Conservation (phyloP, 2,113 vertebrate species). For the Albula glossodonta region DNA sequence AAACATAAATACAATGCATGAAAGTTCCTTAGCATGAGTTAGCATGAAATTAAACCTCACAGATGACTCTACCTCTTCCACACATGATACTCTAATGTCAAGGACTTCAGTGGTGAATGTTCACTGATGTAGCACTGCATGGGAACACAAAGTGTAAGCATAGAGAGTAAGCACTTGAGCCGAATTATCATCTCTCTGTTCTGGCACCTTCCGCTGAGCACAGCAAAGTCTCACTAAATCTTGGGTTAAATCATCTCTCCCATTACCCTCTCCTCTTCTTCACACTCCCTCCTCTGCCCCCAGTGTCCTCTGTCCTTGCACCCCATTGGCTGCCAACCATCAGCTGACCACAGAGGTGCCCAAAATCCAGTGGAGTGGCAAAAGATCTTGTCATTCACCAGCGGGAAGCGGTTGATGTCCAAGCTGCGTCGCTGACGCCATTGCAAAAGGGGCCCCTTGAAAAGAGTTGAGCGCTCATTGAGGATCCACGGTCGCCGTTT, state of each 20-base stretch:
- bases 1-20: no score
- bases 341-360: conserved; percentile 62
- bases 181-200: conserved; percentile 38
- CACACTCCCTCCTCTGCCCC: conserved; percentile 44
- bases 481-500: conserved; percentile 44
- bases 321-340: conserved; percentile 65
- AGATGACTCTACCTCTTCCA: background rate
- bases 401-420: conserved; percentile 49
- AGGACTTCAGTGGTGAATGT: conserved; percentile 19
- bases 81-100: background rate
- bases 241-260: conserved; percentile 60
- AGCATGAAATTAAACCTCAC: background rate
- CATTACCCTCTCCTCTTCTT: conserved; percentile 51
- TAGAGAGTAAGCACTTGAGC: conserved; percentile 65
- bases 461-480: conserved; percentile 45
- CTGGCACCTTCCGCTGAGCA: conserved; percentile 77
- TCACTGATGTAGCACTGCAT: conserved; percentile 37
- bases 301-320: conserved; percentile 79
- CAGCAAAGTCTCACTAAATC: conserved; percentile 70
- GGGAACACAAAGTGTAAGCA: conserved; percentile 45
- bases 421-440: conserved; percentile 47
- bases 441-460: conserved; percentile 34
- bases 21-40: background rate
- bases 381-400: conserved; percentile 53
- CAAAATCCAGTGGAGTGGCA: conserved; percentile 73